A percentile compares a stretch with the other conserved stretches of the same genome.
phyloP scores from a whole-genome alignment of 2,113 vertebrate species.

The Polypterus bichir region DNA sequence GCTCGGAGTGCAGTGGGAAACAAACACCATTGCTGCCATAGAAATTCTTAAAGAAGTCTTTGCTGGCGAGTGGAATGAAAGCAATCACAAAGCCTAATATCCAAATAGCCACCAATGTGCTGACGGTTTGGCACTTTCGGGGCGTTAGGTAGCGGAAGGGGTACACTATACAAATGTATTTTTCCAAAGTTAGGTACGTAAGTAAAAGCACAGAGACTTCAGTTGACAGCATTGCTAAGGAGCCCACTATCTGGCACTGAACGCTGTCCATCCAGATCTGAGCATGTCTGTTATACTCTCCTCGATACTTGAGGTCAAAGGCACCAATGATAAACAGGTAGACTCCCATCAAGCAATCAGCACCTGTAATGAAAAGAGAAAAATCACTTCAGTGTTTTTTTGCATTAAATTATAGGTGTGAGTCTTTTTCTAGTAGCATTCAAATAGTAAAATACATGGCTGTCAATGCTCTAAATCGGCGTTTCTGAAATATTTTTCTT shows the following conservation, averaged over 20 bases:
- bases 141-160: constrained; percentile 84
- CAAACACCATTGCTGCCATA: constrained; percentile 92
- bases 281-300: constrained; percentile 89
- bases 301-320: constrained; percentile 85
- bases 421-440: too few species aligned
- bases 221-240: constrained; percentile 88
- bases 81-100: constrained; percentile 74
- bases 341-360: constrained; percentile 91
- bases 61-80: constrained; percentile 73
- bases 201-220: constrained; percentile 91
- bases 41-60: constrained; percentile 82
- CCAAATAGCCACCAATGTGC: constrained; percentile 76
- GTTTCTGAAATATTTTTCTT: too few species aligned
- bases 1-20: constrained; percentile 88
- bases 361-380: constrained; percentile 52
- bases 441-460: too few species aligned
- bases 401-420: too few species aligned
- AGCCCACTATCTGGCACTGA: constrained; percentile 81
- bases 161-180: constrained; percentile 93
- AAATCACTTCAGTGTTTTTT: neutral
- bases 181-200: constrained; percentile 90
- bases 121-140: constrained; percentile 69
- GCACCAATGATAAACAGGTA: constrained; percentile 90
- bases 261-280: constrained; percentile 89
- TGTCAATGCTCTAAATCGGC: too few species aligned